A percentile compares a stretch with the other conserved stretches of the same genome.
Conservation (phyloP, 2,797 vertebrate species). For the Girardinus metallicus region DNA sequence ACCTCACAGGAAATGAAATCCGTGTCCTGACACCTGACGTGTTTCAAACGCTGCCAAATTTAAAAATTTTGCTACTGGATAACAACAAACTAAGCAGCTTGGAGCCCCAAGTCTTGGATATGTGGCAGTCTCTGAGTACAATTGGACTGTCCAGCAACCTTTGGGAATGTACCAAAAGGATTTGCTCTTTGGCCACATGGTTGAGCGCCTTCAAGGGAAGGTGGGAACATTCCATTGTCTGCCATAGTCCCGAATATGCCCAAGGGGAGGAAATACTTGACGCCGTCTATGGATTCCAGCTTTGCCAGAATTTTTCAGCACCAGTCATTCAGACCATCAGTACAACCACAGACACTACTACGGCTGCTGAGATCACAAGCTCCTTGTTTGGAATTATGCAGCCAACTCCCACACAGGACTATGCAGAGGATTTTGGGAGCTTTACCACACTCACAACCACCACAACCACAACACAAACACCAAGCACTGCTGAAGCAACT, state of each 20-base stretch:
- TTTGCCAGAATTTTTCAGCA: constrained; percentile 96
- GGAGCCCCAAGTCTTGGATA: constrained; percentile 89
- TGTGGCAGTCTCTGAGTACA: constrained; percentile 89
- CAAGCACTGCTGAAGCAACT: constrained; percentile 76
- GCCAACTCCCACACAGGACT: constrained; percentile 91
- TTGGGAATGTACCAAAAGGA: constrained; percentile 98
- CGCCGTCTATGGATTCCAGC: constrained; percentile 96
- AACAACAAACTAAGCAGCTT: constrained; percentile 96
- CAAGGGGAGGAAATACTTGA: constrained; percentile 99
- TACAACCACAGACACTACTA: constrained; percentile 80
- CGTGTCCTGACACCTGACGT: constrained; percentile 90
- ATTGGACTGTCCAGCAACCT: constrained; percentile 95
- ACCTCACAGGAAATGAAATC: constrained; percentile 96
- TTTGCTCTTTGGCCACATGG: constrained; percentile 96
- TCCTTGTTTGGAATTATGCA: constrained; percentile 93
- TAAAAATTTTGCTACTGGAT: constrained; percentile 96
- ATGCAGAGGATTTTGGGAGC: constrained; percentile 95
- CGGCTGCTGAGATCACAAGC: constrained; percentile 85
- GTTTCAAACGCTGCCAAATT: constrained; percentile 96
- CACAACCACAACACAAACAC: constrained; percentile 75
- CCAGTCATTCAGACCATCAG: constrained; percentile 86
- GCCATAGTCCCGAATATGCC: constrained; percentile 95
- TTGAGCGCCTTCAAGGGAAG: constrained; percentile 95
- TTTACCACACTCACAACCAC: constrained; percentile 87
- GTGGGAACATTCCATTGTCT: constrained; percentile 97